A percentile compares a stretch with the other conserved stretches of the same genome.
Conservation (phyloP, 2,797 vertebrate genomes). For the Macropodus opercularis region DNA sequence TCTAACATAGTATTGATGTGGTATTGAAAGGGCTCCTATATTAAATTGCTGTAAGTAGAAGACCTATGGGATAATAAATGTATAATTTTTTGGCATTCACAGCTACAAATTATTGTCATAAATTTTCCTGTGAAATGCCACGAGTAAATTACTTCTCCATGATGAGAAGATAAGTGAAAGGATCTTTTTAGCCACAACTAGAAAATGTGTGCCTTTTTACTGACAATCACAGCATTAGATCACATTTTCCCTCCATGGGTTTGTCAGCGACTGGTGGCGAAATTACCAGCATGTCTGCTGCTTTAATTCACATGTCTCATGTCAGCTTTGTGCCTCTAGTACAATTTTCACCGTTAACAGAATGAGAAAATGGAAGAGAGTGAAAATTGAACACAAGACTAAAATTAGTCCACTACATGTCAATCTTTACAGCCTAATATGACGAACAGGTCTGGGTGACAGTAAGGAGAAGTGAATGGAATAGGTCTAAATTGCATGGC, state of each 20-base stretch:
- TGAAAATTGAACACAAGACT: conserved; percentile 83
- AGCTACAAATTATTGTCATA: conserved; percentile 58
- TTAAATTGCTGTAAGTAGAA: conserved; percentile 30
- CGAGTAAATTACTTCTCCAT: conserved; percentile 64
- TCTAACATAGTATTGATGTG: conserved; percentile 11
- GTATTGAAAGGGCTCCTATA: conserved; percentile 9
- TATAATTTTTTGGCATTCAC: conserved; percentile 44
- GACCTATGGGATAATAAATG: conserved; percentile 33
- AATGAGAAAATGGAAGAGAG: conserved; percentile 81
- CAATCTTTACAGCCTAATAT: conserved; percentile 79
- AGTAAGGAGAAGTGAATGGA: conserved; percentile 76
- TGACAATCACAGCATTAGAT: conserved; percentile 80
- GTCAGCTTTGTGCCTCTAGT: conserved; percentile 78
- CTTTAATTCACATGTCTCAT: conserved; percentile 83
- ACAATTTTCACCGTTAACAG: conserved; percentile 80
- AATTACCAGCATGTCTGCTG: conserved; percentile 81
- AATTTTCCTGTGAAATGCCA: conserved; percentile 62
- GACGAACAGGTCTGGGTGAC: conserved; percentile 74
- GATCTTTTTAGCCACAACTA: conserved; percentile 66
- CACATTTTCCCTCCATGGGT: conserved; percentile 73
- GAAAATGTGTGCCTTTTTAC: conserved; percentile 78
- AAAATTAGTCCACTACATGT: conserved; percentile 81
- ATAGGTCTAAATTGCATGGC: conserved; percentile 79
- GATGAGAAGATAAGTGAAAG: conserved; percentile 69
- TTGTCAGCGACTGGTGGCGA: conserved; percentile 77